Percentiles rank a stretch among this genome's conserved stretches.
These are phyloP conservation scores for Colistium nudipinnis DNA, from an alignment of 2,113 vertebrate genomes.

Conservation along the genomic window DNA sequence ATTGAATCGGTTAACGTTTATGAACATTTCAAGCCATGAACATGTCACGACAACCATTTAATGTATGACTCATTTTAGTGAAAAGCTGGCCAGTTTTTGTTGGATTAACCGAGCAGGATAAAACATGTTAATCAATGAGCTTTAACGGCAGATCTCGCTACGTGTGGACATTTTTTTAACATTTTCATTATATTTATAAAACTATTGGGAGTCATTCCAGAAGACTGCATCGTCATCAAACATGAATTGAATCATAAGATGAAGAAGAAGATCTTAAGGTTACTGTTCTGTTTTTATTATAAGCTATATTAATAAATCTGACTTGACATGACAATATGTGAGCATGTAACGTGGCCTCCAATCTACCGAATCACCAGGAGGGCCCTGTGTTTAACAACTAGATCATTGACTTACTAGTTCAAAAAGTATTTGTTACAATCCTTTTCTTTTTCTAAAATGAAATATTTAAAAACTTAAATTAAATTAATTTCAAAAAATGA, in stretches of 20 bases:
- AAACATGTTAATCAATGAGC: neutral
- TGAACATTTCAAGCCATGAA: neutral
- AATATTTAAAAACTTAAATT: too few species aligned
- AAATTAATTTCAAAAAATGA: too few species aligned
- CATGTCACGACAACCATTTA: neutral
- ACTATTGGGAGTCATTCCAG: too few species aligned
- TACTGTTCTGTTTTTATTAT: too few species aligned
- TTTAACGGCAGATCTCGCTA: neutral
- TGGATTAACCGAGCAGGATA: too few species aligned
- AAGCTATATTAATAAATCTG: too few species aligned
- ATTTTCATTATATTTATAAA: neutral
- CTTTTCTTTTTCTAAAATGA: too few species aligned
- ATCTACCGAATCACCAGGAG: constrained; percentile 7
- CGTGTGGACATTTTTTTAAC: constrained; percentile 1
- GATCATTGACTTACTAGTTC: too few species aligned
- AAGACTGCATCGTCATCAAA: neutral
- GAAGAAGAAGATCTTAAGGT: too few species aligned
- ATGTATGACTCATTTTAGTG: neutral
- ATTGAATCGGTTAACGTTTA: constrained; percentile 24
- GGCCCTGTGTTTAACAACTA: constrained; percentile 3
- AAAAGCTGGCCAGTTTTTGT: neutral
- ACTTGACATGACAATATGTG: too few species aligned
- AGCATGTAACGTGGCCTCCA: neutral
- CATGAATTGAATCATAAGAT: neutral
- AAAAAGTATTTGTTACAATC: too few species aligned